Base-by-base conservation (phyloP, 2,888 invertebrate genomes). In the Heliothis peltigera region DNA sequence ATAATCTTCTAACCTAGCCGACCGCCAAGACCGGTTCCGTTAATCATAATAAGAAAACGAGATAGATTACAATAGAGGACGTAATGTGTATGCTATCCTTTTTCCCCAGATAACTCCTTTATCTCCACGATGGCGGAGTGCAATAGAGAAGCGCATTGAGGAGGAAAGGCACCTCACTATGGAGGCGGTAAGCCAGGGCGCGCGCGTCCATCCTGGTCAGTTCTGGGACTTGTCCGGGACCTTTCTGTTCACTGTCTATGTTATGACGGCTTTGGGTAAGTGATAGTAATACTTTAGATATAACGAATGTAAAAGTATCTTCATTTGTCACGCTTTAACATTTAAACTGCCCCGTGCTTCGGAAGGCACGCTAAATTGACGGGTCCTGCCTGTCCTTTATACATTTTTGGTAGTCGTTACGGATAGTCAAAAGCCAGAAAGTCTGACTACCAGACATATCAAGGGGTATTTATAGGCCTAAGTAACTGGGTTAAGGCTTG, bases 221-320 rank as follows among this genome's bases (percentile, higher is more conserved):
- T 96, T 96, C 67, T 97, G 97, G 97, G 95, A 96, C 21, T 95
- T 96, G 74, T 95, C 97, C 0, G 97, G 97, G 15, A 97, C 96
- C 44, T 92, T 97, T 53, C 92, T 97, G 21, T 97, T 97, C 82
- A 95, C 96, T 8, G 92, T 97, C 43, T 96, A 97, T n/a, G 94
- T 97, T 10, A 94, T 97, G 86, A 97, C 97, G 0, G 96, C 97
- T 39, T 89, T 97, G 59, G 97, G 97, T 97, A 79, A 51, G 58
- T 62, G 12, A 8, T 32, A 32, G 3, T 25, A 7, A 25, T 25
- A 7, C 25, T 25, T 25, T 4, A 25, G 25, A 25, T 25, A 3
- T 25, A 25, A 25, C 4, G 4, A 25, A 6, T 4, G 2, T 4
- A 6, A 25, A 25, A 25, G 25, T 6, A 22, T 4, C 22, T 22